Evolutionary conservation across 2,797 vertebrate genomes (phyloP).

Genomic region (Xenops minutus): DNA sequence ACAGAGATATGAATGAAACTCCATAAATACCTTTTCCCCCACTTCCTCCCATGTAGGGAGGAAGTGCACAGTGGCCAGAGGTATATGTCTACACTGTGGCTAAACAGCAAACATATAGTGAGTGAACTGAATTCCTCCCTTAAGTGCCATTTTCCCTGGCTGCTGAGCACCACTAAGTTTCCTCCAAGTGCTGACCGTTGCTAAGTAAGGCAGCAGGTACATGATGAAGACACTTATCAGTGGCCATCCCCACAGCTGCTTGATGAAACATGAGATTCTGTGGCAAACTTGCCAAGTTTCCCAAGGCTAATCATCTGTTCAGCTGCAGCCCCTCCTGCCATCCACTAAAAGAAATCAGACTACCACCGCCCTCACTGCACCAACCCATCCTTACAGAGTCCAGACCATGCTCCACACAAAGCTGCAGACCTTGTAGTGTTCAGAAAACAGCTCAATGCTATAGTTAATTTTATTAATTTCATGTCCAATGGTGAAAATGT

Average conservation of each 20-base stretch:
- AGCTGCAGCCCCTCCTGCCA: accelerated
- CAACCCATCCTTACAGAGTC: not conserved
- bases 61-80: not conserved
- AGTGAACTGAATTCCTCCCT: not conserved
- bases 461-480: not conserved
- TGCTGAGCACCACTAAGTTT: not conserved
- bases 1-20: not conserved
- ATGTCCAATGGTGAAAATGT: not conserved
- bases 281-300: not conserved
- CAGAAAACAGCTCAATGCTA: not conserved
- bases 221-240: not conserved
- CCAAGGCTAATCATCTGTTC: accelerated
- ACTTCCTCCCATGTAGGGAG: not conserved
- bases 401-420: not conserved
- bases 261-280: not conserved
- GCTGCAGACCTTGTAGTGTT: not conserved
- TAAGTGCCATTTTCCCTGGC: not conserved
- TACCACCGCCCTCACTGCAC: not conserved
- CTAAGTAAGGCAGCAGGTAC: not conserved
- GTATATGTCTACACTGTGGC: not conserved
- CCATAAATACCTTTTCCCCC: not conserved
- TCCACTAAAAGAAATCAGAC: not conserved
- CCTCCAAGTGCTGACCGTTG: not conserved
- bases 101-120: not conserved
- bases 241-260: not conserved